Evolutionary conservation across 2,113 vertebrate genomes (phyloP), one percentile per base, ranked within the genome.

Genomic region (Microcebus jonahi): DNA sequence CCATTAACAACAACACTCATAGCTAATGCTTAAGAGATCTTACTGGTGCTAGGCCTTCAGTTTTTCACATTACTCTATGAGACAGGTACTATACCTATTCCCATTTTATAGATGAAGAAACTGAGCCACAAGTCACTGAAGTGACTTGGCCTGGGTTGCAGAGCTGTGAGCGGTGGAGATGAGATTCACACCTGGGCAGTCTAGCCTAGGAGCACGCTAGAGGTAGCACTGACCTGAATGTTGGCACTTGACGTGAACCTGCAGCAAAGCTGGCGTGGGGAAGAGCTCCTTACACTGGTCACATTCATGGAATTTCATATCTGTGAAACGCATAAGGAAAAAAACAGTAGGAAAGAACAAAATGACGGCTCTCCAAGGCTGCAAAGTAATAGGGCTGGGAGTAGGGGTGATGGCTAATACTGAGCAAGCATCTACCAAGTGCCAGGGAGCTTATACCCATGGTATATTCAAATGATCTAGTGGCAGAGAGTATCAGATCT

Each of bases 211-310:
- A 42, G 3, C 39, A 1, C 13, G 29, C 6, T 4, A 0, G 10
- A 57, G n/a, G 34, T 45, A 59, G 57, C 61, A 97, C 98, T 95
- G 71, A 98, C 98, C 98, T 98, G 98, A 98, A 75, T 99, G 99
- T 96, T 97, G 98, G 90, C 98, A 98, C 92, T 98, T 98, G 95
- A 98, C 8, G 0, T 98, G 98, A 13, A 98, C 98, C 89, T 98
- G 98, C 59, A 99, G 97, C 50, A 98, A 70, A 7, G 98, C 98
- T n/a, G 97, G 86, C 0, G 97, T 98, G 61, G 98, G 98, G 95
- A 99, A 98, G 39, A 98, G 95, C 76, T 98, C 98, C 88, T 98
- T 98, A 59, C 98, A 99, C 1, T 59, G 96, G 53, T 98, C 98
- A 17, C 98, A 98, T n/a, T 98, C 95, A 0, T 98, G 98, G 90